Evolutionary conservation across 2,113 vertebrate species (phyloP).

Genomic region (Elephas maximus): DNA sequence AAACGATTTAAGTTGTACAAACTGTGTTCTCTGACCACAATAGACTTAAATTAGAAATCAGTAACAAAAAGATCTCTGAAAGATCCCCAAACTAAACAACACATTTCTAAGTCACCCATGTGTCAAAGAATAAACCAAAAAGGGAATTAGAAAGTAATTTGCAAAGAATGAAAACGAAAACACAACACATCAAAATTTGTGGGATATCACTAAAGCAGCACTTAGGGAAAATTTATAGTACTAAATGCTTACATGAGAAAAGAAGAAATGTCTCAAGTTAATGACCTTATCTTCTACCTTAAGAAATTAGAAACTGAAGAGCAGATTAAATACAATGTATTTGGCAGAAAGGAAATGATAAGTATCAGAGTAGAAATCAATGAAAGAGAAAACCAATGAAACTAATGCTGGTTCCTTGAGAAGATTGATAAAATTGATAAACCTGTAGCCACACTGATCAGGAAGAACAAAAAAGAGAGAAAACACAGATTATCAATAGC

Average conservation of each 20-base stretch:
- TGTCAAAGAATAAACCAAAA: conserved; percentile 46
- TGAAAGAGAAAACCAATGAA: conserved; percentile 33
- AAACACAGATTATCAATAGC: neutral
- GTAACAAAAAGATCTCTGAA: conserved; percentile 44
- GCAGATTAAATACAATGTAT: neutral
- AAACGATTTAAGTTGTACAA: neutral
- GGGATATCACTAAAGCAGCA: neutral
- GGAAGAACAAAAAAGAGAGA: neutral
- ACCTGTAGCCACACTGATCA: neutral
- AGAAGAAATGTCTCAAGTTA: neutral
- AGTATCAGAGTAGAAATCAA: conserved; percentile 16
- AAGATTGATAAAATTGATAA: conserved; percentile 38
- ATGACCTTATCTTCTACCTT: conserved; percentile 28
- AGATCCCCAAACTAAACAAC: conserved; percentile 56
- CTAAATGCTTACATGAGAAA: neutral
- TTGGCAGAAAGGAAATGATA: conserved; percentile 41
- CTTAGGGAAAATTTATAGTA: conserved; percentile 25
- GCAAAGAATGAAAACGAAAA: conserved; percentile 43
- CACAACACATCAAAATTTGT: neutral
- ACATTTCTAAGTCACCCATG: conserved; percentile 33
- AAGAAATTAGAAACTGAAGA: conserved; percentile 34
- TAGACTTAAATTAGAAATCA: conserved; percentile 13
- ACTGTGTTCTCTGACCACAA: neutral
- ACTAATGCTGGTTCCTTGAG: conserved; percentile 9
- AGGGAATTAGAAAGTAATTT: conserved; percentile 52